Conservation (phyloP, 2,797 vertebrate genomes). For the Pseudochirops corinnae region DNA sequence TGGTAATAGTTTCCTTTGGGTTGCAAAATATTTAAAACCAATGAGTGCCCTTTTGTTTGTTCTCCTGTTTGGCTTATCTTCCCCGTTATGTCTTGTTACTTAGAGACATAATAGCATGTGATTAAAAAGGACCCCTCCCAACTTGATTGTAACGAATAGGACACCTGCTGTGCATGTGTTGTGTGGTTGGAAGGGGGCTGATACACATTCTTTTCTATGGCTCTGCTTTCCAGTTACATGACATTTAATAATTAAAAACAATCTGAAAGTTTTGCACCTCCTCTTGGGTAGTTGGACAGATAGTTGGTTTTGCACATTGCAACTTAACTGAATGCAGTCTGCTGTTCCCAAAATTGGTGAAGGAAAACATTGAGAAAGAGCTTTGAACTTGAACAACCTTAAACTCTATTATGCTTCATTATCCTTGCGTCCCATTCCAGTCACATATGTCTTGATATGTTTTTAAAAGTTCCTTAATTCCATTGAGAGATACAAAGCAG, state of each 20-base stretch:
- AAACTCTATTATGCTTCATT: constrained; percentile 39
- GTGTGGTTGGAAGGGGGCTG: constrained; percentile 44
- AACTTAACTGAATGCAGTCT: constrained; percentile 45
- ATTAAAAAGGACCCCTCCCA: constrained; percentile 62
- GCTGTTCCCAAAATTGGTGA: constrained; percentile 6
- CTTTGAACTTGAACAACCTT: constrained; percentile 59
- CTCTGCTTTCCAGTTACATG: constrained; percentile 50
- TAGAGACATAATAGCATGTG: constrained; percentile 60
- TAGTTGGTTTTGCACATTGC: constrained; percentile 19
- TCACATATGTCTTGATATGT: constrained; percentile 49
- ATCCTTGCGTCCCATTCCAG: constrained; percentile 34
- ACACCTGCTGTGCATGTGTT: constrained; percentile 68
- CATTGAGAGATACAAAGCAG: constrained; percentile 20
- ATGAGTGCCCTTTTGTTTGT: constrained; percentile 30
- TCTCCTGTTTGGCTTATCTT: constrained; percentile 47
- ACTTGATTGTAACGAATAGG: constrained; percentile 61
- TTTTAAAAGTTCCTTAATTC: constrained; percentile 37
- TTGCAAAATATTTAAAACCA: constrained; percentile 59
- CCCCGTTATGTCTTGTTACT: constrained; percentile 53
- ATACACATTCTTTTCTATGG: constrained; percentile 44
- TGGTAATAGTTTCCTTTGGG: constrained; percentile 49
- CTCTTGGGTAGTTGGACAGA: constrained; percentile 9
- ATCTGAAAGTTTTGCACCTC: constrained; percentile 13
- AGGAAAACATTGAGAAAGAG: constrained; percentile 49
- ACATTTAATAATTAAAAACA: constrained; percentile 67